Base-by-base conservation (phyloP, 2,888 invertebrate species). In the Drosophila meridionalis region DNA sequence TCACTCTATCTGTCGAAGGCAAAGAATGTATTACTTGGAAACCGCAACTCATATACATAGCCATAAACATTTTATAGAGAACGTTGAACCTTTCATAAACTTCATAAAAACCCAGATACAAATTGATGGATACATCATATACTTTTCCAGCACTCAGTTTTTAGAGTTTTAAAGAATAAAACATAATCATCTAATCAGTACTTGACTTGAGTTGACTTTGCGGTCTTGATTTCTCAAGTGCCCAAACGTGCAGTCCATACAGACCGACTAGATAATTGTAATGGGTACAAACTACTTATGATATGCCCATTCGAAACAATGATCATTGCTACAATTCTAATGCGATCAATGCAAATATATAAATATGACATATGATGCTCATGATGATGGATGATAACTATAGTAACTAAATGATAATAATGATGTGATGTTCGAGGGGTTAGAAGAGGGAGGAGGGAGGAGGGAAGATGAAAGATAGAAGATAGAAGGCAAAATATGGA, bases 281-380 rank as follows among this genome's bases (percentile, higher is more conserved):
- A 76, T 77, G 61, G 61, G 77, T 61, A 73, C 76, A 67, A 66
- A 48, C 30, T 57, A 69, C 76, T 74, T 60, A 42, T 26, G 26
- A 32, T 62, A 63, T 53, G 53, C 32, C 32, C 42, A 53, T 56
- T 66, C 3, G 43, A 14, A n/a, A 1, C 30, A 60, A 52, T 60
- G 36, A 48, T 26, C 45, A 14, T 58, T 30, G 9, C 4, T 7
- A n/a, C 30, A 30, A 48, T 9, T 8, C 40, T 20, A 38, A 20
- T 11, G 32, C 30, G 20, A 40, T 60, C 14, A 32, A 30, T 38
- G 26, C 3, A 11, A 4, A 9, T 28, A 8, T 20, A 52, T 11
- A 12, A 34, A 12, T 36, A 47, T 47, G 47, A 12, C 28, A 8
- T 26, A 11, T 45, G 26, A 11, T 45, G 26, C 0, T 26, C 2